Evolutionary conservation across 1,140 invertebrate genomes (phyloP).

Genomic region (Antheraea mylitta): DNA sequence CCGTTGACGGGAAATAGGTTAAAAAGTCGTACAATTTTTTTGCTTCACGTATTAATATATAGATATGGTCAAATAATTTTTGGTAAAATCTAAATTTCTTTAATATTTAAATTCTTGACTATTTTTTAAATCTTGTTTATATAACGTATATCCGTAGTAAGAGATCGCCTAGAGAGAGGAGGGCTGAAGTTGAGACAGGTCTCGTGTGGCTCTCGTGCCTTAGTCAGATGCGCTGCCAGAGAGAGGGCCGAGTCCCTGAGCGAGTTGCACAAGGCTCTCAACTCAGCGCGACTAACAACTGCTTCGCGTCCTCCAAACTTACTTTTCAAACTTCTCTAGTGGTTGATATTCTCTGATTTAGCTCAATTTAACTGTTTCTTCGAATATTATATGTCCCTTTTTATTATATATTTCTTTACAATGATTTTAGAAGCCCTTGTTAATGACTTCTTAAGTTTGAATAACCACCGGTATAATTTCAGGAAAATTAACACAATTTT

Average conservation of each 20-base stretch:
- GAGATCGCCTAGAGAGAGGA: background rate
- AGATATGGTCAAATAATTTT: no score
- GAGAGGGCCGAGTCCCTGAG: background rate
- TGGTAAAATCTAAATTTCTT: no score
- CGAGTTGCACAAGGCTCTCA: background rate
- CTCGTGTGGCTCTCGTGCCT: no score
- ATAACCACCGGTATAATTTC: background rate
- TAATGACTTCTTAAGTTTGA: no score
- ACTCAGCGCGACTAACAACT: background rate
- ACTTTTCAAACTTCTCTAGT: background rate
- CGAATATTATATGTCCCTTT: background rate
- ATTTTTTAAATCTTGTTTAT: no score
- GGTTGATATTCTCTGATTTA: background rate
- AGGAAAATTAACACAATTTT: background rate
- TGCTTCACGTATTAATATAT: no score
- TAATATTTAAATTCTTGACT: no score
- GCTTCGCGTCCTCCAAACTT: background rate
- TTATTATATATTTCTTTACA: background rate
- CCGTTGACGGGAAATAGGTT: no score
- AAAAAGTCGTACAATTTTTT: no score
- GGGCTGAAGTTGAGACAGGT: background rate
- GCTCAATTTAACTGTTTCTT: background rate
- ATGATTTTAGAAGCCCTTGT: no score
- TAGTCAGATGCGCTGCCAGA: background rate
- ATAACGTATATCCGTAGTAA: background rate